Evolutionary conservation across 2,113 vertebrate species (phyloP).

Genomic region (Rhinichthys klamathensis): DNA sequence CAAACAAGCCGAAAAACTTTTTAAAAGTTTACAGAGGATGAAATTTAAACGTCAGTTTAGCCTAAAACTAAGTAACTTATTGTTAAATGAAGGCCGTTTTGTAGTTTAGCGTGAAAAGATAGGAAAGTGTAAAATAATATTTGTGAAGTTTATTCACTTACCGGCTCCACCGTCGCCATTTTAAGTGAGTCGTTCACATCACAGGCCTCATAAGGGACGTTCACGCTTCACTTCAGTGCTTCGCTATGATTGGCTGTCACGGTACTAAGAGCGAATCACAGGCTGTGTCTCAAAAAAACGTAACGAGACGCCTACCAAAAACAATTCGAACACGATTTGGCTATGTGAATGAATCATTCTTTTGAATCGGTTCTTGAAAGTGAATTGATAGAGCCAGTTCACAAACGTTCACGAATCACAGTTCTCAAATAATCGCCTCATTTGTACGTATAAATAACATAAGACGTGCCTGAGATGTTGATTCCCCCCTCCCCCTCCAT

Average conservation of each 20-base stretch:
- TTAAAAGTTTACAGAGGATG: background rate
- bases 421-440: background rate
- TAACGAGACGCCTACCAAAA: background rate
- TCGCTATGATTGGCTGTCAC: conserved; percentile 34
- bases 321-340: background rate
- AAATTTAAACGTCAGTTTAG: background rate
- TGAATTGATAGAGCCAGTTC: background rate
- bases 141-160: conserved; percentile 77
- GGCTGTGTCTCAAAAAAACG: background rate
- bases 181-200: conserved; percentile 83
- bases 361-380: background rate
- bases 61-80: background rate
- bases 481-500: too few species aligned
- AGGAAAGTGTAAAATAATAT: conserved; percentile 54
- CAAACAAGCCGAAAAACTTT: conserved; percentile 50
- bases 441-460: background rate
- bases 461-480: background rate
- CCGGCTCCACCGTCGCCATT: conserved; percentile 98
- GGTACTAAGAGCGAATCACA: background rate
- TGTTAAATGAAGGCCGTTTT: background rate
- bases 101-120: background rate
- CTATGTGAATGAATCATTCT: background rate
- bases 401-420: background rate
- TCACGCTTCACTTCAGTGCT: conserved; percentile 58
- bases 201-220: conserved; percentile 74